phyloP scores from a whole-genome alignment of 1,140 invertebrate genomes.

The Oedothorax gibbosus region DNA sequence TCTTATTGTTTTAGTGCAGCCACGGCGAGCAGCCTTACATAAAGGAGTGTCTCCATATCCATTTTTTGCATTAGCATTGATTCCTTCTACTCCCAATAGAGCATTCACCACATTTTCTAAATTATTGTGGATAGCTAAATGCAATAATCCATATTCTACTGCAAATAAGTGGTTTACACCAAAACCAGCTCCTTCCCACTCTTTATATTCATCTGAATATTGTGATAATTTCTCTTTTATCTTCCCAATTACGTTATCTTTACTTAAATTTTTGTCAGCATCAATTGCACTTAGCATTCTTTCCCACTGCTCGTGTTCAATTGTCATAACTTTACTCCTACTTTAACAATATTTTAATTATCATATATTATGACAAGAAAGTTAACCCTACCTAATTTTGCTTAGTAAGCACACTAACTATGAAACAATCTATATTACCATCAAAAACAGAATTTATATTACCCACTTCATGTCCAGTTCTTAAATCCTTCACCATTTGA shows the following conservation, averaged over 20 bases:
- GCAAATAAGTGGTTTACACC: neutral
- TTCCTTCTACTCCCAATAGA: too few species aligned
- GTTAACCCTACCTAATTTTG: neutral
- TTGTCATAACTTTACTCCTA: constrained; percentile 13
- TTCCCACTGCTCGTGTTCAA: neutral
- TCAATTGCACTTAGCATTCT: neutral
- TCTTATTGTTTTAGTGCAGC: neutral
- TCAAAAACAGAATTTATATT: constrained; percentile 12
- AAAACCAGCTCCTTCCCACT: neutral
- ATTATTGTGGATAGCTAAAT: too few species aligned
- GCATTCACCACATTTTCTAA: too few species aligned
- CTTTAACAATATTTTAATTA: constrained; percentile 14
- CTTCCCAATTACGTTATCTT: neutral
- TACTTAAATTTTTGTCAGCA: neutral
- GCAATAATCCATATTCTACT: too few species aligned
- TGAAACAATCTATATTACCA: constrained; percentile 10
- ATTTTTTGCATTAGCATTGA: too few species aligned
- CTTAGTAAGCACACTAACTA: constrained; percentile 11
- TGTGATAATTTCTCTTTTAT: neutral
- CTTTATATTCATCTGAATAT: constrained; percentile 4
- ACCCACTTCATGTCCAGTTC: neutral
- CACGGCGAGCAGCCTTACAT: neutral
- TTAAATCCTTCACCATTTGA: constrained; percentile 1
- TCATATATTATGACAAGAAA: neutral
- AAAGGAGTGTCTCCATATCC: neutral